Percentiles rank a stretch among this genome's conserved stretches.
phyloP scores from a whole-genome alignment of 2,888 invertebrate species.

The Cartodere bifasciata region DNA sequence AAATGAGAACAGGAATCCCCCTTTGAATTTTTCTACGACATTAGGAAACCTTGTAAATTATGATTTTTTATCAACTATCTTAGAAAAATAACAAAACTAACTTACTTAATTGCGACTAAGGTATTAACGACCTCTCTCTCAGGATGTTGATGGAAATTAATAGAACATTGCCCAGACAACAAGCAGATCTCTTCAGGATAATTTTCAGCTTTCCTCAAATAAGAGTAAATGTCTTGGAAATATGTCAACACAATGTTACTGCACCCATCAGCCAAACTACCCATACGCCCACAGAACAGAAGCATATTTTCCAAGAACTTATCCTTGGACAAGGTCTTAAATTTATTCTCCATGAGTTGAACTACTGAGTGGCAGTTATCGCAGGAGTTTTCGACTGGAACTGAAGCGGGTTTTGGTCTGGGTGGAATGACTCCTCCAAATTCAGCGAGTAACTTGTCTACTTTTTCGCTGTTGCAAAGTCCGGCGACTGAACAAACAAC shows the following conservation, averaged over 20 bases:
- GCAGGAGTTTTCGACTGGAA: constrained; percentile 23
- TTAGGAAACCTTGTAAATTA: too few species aligned
- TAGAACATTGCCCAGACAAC: constrained; percentile 61
- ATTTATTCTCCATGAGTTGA: constrained; percentile 39
- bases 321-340: constrained; percentile 41
- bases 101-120: constrained; percentile 37
- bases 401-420: not conserved
- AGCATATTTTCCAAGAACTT: constrained; percentile 43
- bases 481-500: constrained; percentile 80
- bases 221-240: constrained; percentile 56
- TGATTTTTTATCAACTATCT: too few species aligned
- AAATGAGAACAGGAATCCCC: too few species aligned
- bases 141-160: constrained; percentile 51
- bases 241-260: constrained; percentile 59
- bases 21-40: too few species aligned
- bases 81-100: too few species aligned
- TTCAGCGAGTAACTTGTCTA: constrained; percentile 51
- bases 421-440: constrained; percentile 25
- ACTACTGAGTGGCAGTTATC: constrained; percentile 42
- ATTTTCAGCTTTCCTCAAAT: constrained; percentile 47
- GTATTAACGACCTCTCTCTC: too few species aligned
- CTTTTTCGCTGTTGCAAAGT: constrained; percentile 65
- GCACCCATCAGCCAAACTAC: constrained; percentile 69
- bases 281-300: constrained; percentile 52
- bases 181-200: constrained; percentile 57